Percentiles rank a stretch among this genome's conserved stretches.
Evolutionary conservation across 2,888 invertebrate species (phyloP).

Genomic region (Cabera pusaria): DNA sequence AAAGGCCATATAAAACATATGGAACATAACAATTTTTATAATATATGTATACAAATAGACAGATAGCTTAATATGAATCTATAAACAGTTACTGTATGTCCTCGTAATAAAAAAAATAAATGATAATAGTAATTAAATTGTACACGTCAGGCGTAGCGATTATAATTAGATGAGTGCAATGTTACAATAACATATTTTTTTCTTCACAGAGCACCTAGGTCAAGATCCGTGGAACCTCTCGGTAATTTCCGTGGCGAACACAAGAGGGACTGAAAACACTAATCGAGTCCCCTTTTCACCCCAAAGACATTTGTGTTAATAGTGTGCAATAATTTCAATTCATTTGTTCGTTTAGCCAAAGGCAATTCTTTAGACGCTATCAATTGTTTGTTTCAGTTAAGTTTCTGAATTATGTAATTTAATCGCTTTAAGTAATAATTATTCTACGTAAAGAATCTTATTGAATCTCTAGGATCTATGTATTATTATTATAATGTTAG

Average conservation of each 20-base stretch:
- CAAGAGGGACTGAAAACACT: constrained; percentile 62
- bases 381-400: constrained; percentile 35
- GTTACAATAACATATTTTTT: constrained; percentile 12
- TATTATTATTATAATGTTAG: constrained; percentile 27
- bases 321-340: constrained; percentile 67
- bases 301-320: constrained; percentile 58
- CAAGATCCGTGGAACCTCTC: constrained; percentile 81
- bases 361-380: constrained; percentile 51
- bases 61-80: too few relatives aligned
- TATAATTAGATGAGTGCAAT: too few relatives aligned
- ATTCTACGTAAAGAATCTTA: too few relatives aligned
- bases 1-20: too few relatives aligned
- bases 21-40: too few relatives aligned
- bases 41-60: too few relatives aligned
- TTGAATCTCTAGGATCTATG: constrained; percentile 15
- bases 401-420: constrained; percentile 27
- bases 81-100: too few relatives aligned
- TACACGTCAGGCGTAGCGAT: too few relatives aligned
- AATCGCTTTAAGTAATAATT: constrained; percentile 30
- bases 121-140: too few relatives aligned
- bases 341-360: constrained; percentile 67
- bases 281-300: constrained; percentile 39
- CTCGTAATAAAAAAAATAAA: too few relatives aligned
- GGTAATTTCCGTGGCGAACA: constrained; percentile 71
- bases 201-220: constrained; percentile 82